phyloP scores from a whole-genome alignment of 1,140 invertebrate genomes.

The Euwallacea similis region DNA sequence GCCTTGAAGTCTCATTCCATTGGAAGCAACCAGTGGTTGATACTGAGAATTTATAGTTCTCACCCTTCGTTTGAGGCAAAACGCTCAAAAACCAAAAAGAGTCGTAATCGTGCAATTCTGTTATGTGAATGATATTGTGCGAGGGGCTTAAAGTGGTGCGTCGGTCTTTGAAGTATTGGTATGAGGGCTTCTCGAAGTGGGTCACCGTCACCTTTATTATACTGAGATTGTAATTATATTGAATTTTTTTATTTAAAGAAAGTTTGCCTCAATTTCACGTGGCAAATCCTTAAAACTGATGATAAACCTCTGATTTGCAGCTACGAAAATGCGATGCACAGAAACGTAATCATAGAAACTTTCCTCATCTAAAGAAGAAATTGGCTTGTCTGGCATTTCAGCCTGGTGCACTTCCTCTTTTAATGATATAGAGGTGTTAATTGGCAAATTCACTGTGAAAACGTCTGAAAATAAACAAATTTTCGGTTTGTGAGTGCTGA shows the following conservation, averaged over 20 bases:
- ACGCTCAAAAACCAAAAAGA: constrained; percentile 36
- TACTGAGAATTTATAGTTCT: constrained; percentile 14
- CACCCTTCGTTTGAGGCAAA: constrained; percentile 15
- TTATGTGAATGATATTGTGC: constrained; percentile 7
- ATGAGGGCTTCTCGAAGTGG: constrained; percentile 32
- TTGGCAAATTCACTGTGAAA: too few relatives aligned
- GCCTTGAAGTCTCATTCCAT: constrained; percentile 29
- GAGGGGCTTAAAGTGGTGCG: not conserved
- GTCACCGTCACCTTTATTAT: constrained; percentile 23
- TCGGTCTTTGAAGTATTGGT: constrained; percentile 18
- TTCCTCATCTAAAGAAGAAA: not conserved
- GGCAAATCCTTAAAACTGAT: constrained; percentile 25
- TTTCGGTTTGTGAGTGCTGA: too few relatives aligned
- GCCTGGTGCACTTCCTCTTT: constrained; percentile 11
- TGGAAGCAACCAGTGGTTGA: constrained; percentile 25
- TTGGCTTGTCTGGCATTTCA: constrained; percentile 6
- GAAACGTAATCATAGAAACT: constrained; percentile 28
- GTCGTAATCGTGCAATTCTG: constrained; percentile 11
- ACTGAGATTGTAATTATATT: not conserved
- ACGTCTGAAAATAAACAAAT: too few relatives aligned
- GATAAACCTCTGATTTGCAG: constrained; percentile 22
- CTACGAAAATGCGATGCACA: constrained; percentile 31
- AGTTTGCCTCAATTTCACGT: constrained; percentile 10
- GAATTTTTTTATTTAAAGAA: too few relatives aligned
- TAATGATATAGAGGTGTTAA: too few relatives aligned